These are phyloP conservation scores for Pocota personata DNA, from an alignment of 2,888 invertebrate genomes.

Conservation along the genomic window DNA sequence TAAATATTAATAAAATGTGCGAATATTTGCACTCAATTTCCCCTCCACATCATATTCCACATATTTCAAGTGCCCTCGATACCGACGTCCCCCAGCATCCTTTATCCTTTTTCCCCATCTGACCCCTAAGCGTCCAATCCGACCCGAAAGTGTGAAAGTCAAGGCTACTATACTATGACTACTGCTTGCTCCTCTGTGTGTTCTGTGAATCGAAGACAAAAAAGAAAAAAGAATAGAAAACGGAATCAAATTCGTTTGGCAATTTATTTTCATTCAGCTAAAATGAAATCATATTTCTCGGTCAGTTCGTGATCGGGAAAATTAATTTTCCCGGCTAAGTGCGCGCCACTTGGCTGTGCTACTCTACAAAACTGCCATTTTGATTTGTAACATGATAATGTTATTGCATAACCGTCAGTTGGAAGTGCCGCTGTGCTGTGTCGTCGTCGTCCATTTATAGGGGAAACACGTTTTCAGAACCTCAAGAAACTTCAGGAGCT, in stretches of 20 bases:
- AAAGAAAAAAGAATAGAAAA: constrained; percentile 15
- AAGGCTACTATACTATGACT: constrained; percentile 23
- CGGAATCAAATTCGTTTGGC: constrained; percentile 68
- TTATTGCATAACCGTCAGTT: constrained; percentile 34
- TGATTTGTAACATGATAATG: constrained; percentile 61
- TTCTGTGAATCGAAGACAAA: background rate
- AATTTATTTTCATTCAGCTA: constrained; percentile 72
- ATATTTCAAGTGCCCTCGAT: constrained; percentile 46
- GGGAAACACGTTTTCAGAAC: constrained; percentile 9
- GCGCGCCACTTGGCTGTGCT: constrained; percentile 13
- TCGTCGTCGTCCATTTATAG: constrained; percentile 7
- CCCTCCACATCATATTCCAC: constrained; percentile 45
- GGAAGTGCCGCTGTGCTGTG: background rate
- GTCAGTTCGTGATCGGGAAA: constrained; percentile 69
- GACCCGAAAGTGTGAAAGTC: constrained; percentile 45
- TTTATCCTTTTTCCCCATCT: constrained; percentile 39
- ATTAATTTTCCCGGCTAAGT: constrained; percentile 62
- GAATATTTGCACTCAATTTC: constrained; percentile 70
- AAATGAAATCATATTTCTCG: constrained; percentile 71
- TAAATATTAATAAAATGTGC: constrained; percentile 73
- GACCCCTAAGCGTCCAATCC: constrained; percentile 34
- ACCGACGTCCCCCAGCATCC: constrained; percentile 4
- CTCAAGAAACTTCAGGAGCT: background rate
- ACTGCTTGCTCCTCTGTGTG: background rate
- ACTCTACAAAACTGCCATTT: constrained; percentile 41